Evolutionary conservation across 2,888 invertebrate species (phyloP), one percentile per base, ranked within the genome.

Genomic region (Phengaris alcon): DNA sequence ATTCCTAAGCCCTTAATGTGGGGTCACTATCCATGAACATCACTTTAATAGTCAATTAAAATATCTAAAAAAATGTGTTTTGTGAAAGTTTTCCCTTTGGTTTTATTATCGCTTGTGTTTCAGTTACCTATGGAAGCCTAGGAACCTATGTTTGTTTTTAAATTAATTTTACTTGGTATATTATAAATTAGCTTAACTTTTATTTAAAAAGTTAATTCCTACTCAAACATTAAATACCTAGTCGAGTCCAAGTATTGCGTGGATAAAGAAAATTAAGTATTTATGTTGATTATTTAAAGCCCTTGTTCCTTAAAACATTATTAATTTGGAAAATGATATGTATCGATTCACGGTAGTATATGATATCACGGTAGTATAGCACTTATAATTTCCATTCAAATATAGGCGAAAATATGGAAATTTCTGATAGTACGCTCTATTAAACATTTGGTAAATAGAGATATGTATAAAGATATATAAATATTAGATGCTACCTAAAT

Each of bases 221-320:
- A 6, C 48, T 1, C 6, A 48, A 48, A 64, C 0, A 22, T 35
- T 64, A 35, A 64, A 22, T 9, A 35, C 35, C 35, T 35, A 64
- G 12, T 68, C 13, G 46, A 68, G 68, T 68, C 68, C 68, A 68
- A 68, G 68, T 68, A 68, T 68, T 13, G 44, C 68, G 46, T 46
- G 68, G 13, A 13, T 46, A 10, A 48, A 48, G 48, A 48, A 6
- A 6, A 48, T 48, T 48, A 4, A 35, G 35, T 35, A 35, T 1
- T 35, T 35, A 35, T 35, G 35, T 35, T 35, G 35, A 35, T 35
- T 35, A 35, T 35, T 35, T 35, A 35, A 35, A 35, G 3, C 35
- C 35, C 35, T 35, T 48, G 48, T 48, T 48, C 48, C 5, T 48
- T 7, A 6, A 3, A 48, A 7, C 48, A 6, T 48, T 6, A 48